Conservation (phyloP, 2,113 vertebrate species). For the Haliaeetus leucogaster region DNA sequence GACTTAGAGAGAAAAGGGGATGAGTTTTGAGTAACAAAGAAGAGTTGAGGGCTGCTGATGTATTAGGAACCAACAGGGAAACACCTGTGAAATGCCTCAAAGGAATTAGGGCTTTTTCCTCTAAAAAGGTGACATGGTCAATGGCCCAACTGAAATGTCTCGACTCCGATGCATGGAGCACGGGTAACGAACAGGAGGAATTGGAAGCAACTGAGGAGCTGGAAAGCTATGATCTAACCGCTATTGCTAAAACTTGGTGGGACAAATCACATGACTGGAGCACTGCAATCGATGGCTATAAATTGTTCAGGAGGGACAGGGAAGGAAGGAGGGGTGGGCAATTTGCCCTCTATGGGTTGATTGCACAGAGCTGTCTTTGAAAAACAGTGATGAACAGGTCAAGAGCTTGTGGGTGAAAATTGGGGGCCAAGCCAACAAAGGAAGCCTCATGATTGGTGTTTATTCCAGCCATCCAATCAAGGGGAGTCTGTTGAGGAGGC, state of each 20-base stretch:
- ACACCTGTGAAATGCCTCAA: neutral
- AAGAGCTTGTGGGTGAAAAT: neutral
- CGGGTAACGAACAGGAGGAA: neutral
- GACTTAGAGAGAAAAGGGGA: neutral
- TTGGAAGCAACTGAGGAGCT: neutral
- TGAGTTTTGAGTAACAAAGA: neutral
- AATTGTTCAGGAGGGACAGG: neutral
- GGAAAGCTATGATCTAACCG: neutral
- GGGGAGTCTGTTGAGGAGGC: neutral
- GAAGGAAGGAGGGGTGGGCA: neutral
- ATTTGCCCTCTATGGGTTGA: neutral
- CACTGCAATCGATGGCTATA: rapidly evolving
- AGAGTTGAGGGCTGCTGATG: neutral
- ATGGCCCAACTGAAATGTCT: neutral
- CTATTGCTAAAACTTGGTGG: neutral
- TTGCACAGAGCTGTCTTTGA: neutral
- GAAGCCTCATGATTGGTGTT: neutral
- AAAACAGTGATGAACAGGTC: neutral
- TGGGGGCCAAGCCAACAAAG: neutral
- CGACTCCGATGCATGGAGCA: neutral
- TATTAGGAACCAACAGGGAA: neutral
- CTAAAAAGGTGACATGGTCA: neutral
- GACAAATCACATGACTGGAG: neutral
- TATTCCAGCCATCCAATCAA: rapidly evolving
- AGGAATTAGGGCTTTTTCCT: neutral